A percentile compares a stretch with the other conserved stretches of the same genome.
These are phyloP conservation scores for Anguilla megastoma DNA, from an alignment of 2,797 vertebrate genomes.

Conservation along the genomic window DNA sequence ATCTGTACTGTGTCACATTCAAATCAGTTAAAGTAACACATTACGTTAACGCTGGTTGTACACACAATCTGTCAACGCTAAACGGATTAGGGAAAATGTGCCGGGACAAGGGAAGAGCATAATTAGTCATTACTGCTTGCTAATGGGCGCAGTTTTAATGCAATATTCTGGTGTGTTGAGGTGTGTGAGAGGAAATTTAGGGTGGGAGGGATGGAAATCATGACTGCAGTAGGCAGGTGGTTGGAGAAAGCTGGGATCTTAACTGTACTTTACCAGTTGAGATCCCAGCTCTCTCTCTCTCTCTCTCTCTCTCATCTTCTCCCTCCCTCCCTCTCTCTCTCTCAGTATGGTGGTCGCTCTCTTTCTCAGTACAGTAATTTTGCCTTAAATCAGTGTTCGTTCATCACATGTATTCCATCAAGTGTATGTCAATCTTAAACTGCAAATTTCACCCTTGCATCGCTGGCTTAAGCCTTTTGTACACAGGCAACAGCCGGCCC, in stretches of 20 bases:
- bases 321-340: too few species aligned
- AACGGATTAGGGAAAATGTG: neutral
- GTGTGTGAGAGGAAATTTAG: neutral
- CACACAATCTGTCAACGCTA: neutral
- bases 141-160: constrained; percentile 6
- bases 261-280: neutral
- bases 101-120: neutral
- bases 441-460: neutral
- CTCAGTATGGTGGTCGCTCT: too few species aligned
- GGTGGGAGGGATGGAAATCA: neutral
- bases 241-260: neutral
- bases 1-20: neutral
- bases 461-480: neutral
- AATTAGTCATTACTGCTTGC: neutral
- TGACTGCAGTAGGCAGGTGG: neutral
- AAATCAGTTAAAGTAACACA: neutral
- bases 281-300: neutral
- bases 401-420: neutral
- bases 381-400: neutral
- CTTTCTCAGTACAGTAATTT: neutral
- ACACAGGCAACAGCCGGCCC: neutral
- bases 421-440: neutral
- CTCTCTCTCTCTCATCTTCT: neutral
- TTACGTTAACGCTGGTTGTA: neutral
- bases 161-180: neutral